Base-by-base conservation (phyloP, 2,888 invertebrate species). In the Cosmopolites sordidus region DNA sequence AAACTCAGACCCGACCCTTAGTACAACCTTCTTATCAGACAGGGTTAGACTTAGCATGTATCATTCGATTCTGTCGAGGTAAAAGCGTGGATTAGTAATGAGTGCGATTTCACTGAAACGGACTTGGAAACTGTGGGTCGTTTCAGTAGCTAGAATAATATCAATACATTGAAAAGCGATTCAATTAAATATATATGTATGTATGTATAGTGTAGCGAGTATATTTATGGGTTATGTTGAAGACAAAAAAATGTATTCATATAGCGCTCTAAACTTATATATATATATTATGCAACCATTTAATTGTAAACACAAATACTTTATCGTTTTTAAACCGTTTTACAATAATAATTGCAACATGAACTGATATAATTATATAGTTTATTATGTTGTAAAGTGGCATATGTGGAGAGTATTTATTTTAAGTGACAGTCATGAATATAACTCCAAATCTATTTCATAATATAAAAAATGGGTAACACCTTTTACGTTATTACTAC, bases 301-400 rank as follows among this genome's bases (percentile, higher is more conserved):
- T 44, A 51, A 44, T 33, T 43, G 51, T 45, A 40, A 45, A 41
- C 41, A 37, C 37, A 45, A 40, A 29, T 44, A 40, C 45, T 51
- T 51, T 45, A 51, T 51, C 45, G 40, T 45, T 51, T 51, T 51
- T 51, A 39, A 51, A 45, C 14, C 40, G 45, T 40, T 17, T 45
- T 40, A 51, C 45, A 51, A 40, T 45, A 45, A 43, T 41, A 40
- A 45, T 51, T 51, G 51, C 51, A 51, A 51, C 17, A 30, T 12
- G 33, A 51, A 51, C 30, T 45, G 41, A 44, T 40, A 51, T 51
- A 45, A 51, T 51, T 51, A 51, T 45, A 51, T 51, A 51, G 45
- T 51, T 45, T 29, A 51, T 29, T 44, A 22, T 45, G 44, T 37
- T 43, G 42, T 49, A 43, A 49, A 49, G 40, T 48, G 12, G 48